A percentile compares a stretch with the other conserved stretches of the same genome.
These are phyloP conservation scores for Philypnodon macrostomus DNA, from an alignment of 2,797 vertebrate genomes.

Conservation along the genomic window DNA sequence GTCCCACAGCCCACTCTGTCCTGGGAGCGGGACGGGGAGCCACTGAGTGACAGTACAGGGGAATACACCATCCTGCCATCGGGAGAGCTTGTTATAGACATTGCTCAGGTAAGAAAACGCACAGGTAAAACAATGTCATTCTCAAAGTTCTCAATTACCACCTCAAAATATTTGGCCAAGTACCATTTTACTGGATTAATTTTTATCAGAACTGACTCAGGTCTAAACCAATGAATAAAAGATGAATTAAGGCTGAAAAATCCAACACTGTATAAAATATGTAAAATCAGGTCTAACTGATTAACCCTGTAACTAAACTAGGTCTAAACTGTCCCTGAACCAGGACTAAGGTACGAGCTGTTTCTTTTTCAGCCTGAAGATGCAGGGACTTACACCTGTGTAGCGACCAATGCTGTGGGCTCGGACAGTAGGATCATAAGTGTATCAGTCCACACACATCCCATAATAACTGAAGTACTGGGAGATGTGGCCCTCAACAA, in stretches of 20 bases:
- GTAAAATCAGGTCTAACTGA: no score
- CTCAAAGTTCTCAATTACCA: no score
- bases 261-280: no score
- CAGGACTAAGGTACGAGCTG: no score
- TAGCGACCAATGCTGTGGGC: conserved; percentile 85
- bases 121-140: no score
- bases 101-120: conserved; percentile 79
- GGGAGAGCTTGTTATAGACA: conserved; percentile 87
- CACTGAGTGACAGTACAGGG: conserved; percentile 71
- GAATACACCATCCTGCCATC: conserved; percentile 81
- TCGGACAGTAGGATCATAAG: conserved; percentile 78
- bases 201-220: no score
- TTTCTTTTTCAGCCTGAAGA: conserved; percentile 78
- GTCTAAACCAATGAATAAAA: no score
- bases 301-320: no score
- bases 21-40: conserved; percentile 83
- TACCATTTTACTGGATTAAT: no score
- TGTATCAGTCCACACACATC: conserved; percentile 83
- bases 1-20: conserved; percentile 83
- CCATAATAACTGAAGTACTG: conserved; percentile 86
- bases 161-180: no score
- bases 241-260: no score
- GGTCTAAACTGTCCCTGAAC: no score
- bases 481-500: conserved; percentile 88
- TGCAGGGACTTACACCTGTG: conserved; percentile 87